Base-by-base conservation (phyloP, 1,140 invertebrate species). In the Hylaeus volcanicus region DNA sequence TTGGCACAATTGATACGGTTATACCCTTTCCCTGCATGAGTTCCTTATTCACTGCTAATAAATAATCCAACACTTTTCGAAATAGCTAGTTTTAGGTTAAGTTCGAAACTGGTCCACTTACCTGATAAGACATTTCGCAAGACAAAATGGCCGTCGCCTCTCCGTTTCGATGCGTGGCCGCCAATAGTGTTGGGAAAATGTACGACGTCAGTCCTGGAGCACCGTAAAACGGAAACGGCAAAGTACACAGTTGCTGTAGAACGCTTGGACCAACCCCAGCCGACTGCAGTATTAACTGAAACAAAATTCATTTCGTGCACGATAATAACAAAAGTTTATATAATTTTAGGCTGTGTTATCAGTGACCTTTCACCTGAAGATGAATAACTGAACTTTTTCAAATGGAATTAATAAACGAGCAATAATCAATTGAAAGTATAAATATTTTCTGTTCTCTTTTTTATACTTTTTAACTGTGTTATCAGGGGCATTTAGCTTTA, bases 161-260 rank as follows among this genome's bases (percentile, higher is more conserved):
- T 68, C 94, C 84, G 94, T 97, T 95, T 89, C 95, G 93, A 91
- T 95, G 94, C 89, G 97, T 96, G 90, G 96, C 97, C 39, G 96
- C 96, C 74, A 98, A 95, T 53, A 99, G 94, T 0, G 98, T 98
- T 1, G 98, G 98, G 92, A 98, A 97, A 43, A 99, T 95, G 48
- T 97, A 95, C 66, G 94, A 94, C 74, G 96, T 96, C 53, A 98
- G 94, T 41, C 93, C 88, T 51, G 95, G 94, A 68, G 98, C 96
- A 64, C 96, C 96, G 92, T 98, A 98, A 94, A 98, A 99, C 64
- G 96, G 96, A 90, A 98, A 98, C 3, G 98, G 97, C 81, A 99
- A 92, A 2, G 95, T 96, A 90, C 97, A 98, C n/a, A 99, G 93
- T 88, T 98, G 97, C 90, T 98, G 97, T 3, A 99, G 94, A 69